Conservation (phyloP, 2,113 vertebrate genomes). For the Zeus faber region DNA sequence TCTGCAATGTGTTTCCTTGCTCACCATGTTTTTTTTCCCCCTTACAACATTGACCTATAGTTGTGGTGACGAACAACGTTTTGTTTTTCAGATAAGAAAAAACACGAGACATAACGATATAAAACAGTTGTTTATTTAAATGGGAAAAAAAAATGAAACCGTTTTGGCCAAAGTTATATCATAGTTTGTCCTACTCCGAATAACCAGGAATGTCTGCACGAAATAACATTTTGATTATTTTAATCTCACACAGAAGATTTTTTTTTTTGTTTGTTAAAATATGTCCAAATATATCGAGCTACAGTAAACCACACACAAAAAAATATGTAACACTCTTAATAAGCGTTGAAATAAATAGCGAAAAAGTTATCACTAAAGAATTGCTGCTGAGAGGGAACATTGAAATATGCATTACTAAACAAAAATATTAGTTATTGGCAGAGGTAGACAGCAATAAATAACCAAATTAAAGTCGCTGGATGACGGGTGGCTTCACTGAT, state of each 20-base stretch:
- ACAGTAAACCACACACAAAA: constrained; percentile 42
- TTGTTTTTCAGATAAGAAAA: too few relatives aligned
- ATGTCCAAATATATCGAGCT: constrained; percentile 35
- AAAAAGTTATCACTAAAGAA: constrained; percentile 20
- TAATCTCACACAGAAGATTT: too few relatives aligned
- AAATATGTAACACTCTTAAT: constrained; percentile 34
- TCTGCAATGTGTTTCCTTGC: too few relatives aligned
- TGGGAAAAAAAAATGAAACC: constrained; percentile 91
- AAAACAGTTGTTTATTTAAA: constrained; percentile 95
- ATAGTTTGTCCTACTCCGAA: constrained; percentile 76
- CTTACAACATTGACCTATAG: too few relatives aligned
- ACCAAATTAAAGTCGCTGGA: constrained; percentile 31
- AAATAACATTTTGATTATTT: constrained; percentile 26
- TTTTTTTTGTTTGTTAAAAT: constrained; percentile 16
- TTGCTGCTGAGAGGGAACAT: constrained; percentile 23
- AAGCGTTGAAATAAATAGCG: constrained; percentile 23
- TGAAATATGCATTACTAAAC: constrained; percentile 34
- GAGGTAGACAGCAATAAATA: constrained; percentile 72
- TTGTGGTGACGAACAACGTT: too few relatives aligned
- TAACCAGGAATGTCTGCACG: constrained; percentile 66
- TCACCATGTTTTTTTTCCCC: too few relatives aligned
- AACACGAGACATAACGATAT: constrained; percentile 47
- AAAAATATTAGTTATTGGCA: constrained; percentile 45
- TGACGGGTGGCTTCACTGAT: constrained; percentile 52
- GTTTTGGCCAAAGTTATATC: constrained; percentile 78